phyloP scores from a whole-genome alignment of 2,113 vertebrate genomes.

The Chiloscyllium plagiosum region DNA sequence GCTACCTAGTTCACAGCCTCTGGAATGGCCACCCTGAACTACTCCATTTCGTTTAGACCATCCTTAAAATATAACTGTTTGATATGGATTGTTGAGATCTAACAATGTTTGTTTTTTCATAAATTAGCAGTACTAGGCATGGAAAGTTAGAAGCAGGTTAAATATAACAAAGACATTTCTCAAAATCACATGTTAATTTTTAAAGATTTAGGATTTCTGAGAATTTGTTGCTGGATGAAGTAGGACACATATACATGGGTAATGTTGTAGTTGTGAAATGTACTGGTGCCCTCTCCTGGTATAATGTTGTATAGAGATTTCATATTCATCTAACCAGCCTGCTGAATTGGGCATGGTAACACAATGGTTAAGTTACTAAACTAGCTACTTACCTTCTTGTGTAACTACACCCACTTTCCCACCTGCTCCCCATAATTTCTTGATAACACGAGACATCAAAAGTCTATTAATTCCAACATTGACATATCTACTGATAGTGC shows the following conservation, averaged over 20 bases:
- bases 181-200: not conserved
- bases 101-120: not conserved
- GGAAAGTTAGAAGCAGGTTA: not conserved
- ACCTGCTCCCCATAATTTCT: not conserved
- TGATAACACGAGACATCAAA: not conserved
- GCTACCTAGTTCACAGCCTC: not conserved
- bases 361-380: not conserved
- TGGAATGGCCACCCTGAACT: not conserved
- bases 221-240: not conserved
- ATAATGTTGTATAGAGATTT: not conserved
- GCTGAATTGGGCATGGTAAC: not conserved
- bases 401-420: not conserved
- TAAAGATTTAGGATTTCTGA: not conserved
- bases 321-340: not conserved
- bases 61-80: not conserved
- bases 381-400: not conserved
- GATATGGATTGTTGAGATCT: not conserved
- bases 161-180: not conserved
- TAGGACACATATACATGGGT: not conserved
- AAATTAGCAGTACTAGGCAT: not conserved
- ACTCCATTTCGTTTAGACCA: not conserved
- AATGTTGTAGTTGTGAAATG: not conserved
- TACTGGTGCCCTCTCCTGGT: not conserved
- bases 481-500: not conserved
- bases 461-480: not conserved